Percentiles rank a stretch among this genome's conserved stretches.
phyloP scores from a whole-genome alignment of 2,888 invertebrate species.

The Tanypteryx hageni region DNA sequence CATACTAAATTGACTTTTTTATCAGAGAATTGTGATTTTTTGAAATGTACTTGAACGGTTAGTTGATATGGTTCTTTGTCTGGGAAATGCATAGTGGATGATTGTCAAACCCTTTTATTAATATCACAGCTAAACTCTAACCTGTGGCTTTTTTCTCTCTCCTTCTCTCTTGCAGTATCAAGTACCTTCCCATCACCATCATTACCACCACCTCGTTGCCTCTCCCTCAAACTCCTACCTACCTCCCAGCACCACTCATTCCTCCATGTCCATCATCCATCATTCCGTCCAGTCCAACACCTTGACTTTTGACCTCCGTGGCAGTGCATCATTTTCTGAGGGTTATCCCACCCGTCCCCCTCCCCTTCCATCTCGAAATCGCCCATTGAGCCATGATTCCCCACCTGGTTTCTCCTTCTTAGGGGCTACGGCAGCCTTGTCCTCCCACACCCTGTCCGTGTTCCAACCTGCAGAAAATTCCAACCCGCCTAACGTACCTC shows the following conservation, averaged over 20 bases:
- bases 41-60: not conserved
- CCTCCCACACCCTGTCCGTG: constrained; percentile 67
- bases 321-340: not conserved
- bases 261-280: constrained; percentile 64
- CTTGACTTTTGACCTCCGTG: constrained; percentile 75
- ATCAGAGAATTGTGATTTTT: not conserved
- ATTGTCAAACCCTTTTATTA: constrained; percentile 3
- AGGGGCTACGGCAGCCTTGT: not conserved
- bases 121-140: constrained; percentile 53
- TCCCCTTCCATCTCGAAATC: constrained; percentile 75
- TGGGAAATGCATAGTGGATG: constrained; percentile 34
- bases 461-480: constrained; percentile 5
- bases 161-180: constrained; percentile 69
- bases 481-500: constrained; percentile 68
- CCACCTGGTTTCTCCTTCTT: not conserved
- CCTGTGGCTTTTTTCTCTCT: constrained; percentile 66
- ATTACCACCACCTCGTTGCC: not conserved
- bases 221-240: constrained; percentile 66
- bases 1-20: not conserved
- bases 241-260: constrained; percentile 66
- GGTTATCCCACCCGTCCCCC: constrained; percentile 72
- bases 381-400: not conserved
- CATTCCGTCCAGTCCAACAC: constrained; percentile 71
- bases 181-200: constrained; percentile 71
- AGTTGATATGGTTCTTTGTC: not conserved